Conservation (phyloP, 2,113 vertebrate genomes). For the Neogobius melanostomus region DNA sequence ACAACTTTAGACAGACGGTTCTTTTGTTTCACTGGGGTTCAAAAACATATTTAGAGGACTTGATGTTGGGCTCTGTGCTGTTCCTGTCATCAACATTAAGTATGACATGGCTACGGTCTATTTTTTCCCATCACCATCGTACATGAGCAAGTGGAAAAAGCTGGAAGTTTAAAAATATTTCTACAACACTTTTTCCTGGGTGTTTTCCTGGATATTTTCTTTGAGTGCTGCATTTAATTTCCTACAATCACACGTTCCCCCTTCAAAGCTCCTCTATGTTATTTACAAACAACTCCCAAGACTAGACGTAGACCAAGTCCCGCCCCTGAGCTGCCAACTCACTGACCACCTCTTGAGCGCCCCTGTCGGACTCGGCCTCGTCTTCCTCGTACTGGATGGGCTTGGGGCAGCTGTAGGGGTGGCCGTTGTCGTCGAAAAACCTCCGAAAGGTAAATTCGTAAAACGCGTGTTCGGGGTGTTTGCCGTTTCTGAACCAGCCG, state of each 20-base stretch:
- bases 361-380: constrained; percentile 72
- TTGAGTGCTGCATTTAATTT: not conserved
- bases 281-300: constrained; percentile 1
- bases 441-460: constrained; percentile 98
- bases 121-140: too few species aligned
- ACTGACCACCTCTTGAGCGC: constrained; percentile 59
- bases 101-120: too few species aligned
- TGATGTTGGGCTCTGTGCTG: too few species aligned
- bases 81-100: too few species aligned
- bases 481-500: constrained; percentile 94
- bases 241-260: not conserved
- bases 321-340: constrained; percentile 74
- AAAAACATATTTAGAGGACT: too few species aligned
- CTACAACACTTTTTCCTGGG: not conserved
- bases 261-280: not conserved
- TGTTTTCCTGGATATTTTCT: not conserved
- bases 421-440: constrained; percentile 98
- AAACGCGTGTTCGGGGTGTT: constrained; percentile 96
- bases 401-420: constrained; percentile 96
- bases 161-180: not conserved
- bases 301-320: constrained; percentile 94
- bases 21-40: too few species aligned
- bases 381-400: constrained; percentile 90
- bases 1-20: too few species aligned
- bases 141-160: not conserved